phyloP scores from a whole-genome alignment of 2,888 invertebrate species.

The Esperia sulphurella region DNA sequence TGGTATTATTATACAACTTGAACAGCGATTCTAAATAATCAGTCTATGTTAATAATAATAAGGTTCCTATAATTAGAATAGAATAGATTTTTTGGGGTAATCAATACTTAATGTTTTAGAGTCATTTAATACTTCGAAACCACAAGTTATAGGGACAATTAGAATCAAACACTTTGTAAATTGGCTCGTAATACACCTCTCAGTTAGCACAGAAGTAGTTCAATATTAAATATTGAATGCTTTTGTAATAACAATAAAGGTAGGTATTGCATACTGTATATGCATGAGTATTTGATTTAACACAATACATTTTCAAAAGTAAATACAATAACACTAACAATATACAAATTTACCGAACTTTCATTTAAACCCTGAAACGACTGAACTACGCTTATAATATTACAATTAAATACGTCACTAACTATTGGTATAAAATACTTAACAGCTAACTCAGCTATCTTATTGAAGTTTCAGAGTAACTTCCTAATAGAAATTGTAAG shows the following conservation, averaged over 20 bases:
- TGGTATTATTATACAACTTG: constrained; percentile 38
- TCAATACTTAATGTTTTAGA: too few relatives aligned
- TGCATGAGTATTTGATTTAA: too few relatives aligned
- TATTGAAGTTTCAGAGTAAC: constrained; percentile 54
- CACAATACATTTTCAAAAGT: not conserved
- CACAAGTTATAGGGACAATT: too few relatives aligned
- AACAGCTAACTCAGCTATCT: constrained; percentile 52
- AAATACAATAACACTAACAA: not conserved
- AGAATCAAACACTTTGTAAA: too few relatives aligned
- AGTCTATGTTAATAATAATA: constrained; percentile 66
- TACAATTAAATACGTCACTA: constrained; percentile 23
- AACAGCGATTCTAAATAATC: constrained; percentile 53
- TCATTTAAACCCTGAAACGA: constrained; percentile 35
- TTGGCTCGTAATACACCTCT: too few relatives aligned
- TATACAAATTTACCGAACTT: constrained; percentile 13
- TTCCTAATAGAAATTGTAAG: constrained; percentile 54
- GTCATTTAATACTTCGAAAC: not conserved
- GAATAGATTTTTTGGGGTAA: not conserved
- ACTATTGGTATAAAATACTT: constrained; percentile 8
- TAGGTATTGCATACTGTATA: too few relatives aligned
- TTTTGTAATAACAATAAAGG: too few relatives aligned
- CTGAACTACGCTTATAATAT: constrained; percentile 20
- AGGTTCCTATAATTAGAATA: constrained; percentile 20
- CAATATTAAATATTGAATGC: too few relatives aligned
- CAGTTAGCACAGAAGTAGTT: too few relatives aligned